phyloP scores from a whole-genome alignment of 2,113 vertebrate species.

The Symphodus melops region DNA sequence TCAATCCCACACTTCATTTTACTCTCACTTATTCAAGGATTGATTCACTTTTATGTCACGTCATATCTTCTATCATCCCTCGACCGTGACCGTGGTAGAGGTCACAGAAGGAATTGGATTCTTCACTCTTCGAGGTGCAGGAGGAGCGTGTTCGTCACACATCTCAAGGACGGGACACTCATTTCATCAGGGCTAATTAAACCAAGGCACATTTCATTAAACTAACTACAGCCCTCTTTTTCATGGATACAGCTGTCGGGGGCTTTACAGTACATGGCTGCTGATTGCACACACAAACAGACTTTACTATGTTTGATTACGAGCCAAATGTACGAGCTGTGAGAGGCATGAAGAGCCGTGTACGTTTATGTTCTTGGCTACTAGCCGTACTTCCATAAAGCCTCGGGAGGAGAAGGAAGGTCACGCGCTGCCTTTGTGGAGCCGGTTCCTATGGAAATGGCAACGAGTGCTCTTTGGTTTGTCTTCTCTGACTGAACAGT shows the following conservation, averaged over 20 bases:
- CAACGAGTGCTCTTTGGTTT: neutral
- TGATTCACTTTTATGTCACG: neutral
- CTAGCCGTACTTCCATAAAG: constrained; percentile 24
- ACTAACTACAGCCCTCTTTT: constrained; percentile 53
- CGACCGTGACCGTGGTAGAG: neutral
- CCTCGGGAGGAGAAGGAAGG: constrained; percentile 24
- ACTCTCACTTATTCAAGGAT: neutral
- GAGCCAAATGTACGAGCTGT: constrained; percentile 16
- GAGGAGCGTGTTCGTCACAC: constrained; percentile 28
- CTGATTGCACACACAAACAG: constrained; percentile 13
- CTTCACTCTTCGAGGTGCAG: neutral
- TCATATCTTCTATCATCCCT: neutral
- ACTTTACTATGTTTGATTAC: constrained; percentile 29
- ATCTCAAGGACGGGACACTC: constrained; percentile 57
- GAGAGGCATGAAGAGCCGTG: constrained; percentile 16
- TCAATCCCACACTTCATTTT: constrained; percentile 6
- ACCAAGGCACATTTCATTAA: constrained; percentile 49
- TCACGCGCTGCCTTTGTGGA: constrained; percentile 15
- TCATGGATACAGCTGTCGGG: constrained; percentile 40
- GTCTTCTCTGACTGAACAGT: too few species aligned
- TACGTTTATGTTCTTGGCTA: constrained; percentile 51
- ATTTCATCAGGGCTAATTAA: too few species aligned
- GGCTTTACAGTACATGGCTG: neutral
- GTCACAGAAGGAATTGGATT: neutral
- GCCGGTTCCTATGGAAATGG: constrained; percentile 53